Evolutionary conservation across 2,113 vertebrate genomes (phyloP), one percentile per base, ranked within the genome.

Genomic region (Lophius piscatorius): DNA sequence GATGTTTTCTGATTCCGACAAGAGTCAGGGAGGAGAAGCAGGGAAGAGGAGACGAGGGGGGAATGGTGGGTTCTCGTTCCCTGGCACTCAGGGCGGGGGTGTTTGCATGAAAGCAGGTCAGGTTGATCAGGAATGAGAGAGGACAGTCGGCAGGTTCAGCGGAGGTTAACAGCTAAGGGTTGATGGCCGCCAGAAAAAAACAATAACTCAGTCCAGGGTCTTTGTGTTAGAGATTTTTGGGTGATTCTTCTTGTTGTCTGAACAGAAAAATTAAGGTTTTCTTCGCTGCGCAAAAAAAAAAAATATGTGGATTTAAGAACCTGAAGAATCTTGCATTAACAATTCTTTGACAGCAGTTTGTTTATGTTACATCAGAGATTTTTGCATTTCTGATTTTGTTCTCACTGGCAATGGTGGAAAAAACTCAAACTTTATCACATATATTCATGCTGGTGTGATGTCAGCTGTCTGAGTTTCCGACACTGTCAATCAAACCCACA

Each of bases 131-230:
- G 89, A 87, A 90, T 74, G 72, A 81, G 74, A 84, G 38, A 55
- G 63, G 89, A 88, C 91, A 89, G 83, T 75, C 72, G 80, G 76
- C 82, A 76, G 89, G 84, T 87, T 90, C 83, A 83, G 52, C 12
- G 45, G 78, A 80, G 86, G 82, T 84, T 76, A 87, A 76, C 76
- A 47, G 68, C 67, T 81, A 78, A 82, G 69, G 28, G 24, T 63
- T 74, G 70, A 83, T 76, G 81, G 84, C 80, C 81, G 70, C 4
- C 49, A 74, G 54, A 70, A 64, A 81, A 79, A 74, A 48, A 74
- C 26, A 17, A 29, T 58, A 65, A 21, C 35, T 42, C 39, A 26
- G 59, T 56, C 9, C 28, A 63, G 23, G 51, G 61, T 70, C 36
- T 78, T n/a, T 69, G 41, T 61, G 23, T 1, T 33, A 38, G 48